phyloP scores from a whole-genome alignment of 37 sponge, comb jelly and placozoan species.

The Mnemiopsis leidyi region DNA sequence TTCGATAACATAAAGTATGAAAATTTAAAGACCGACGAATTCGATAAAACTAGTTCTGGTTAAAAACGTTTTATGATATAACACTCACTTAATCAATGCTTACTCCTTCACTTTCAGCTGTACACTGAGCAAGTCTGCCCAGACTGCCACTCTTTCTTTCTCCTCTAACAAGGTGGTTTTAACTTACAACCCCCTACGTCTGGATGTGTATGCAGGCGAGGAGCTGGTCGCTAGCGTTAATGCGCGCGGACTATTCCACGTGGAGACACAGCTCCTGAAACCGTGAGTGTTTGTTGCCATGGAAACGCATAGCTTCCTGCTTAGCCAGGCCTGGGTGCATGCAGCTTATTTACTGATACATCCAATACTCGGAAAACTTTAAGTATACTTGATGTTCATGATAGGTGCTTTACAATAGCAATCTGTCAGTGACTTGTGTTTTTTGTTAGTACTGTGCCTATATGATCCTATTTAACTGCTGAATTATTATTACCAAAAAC shows the following conservation, averaged over 20 bases:
- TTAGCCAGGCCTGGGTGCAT: too few species aligned
- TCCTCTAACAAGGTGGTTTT: not conserved
- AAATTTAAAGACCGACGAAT: too few species aligned
- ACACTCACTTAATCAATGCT: too few species aligned
- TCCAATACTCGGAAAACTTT: too few species aligned
- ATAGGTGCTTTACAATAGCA: not conserved
- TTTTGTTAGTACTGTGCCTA: not conserved
- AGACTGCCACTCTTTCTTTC: not conserved
- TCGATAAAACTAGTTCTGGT: too few species aligned
- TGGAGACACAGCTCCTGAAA: constrained; percentile 36
- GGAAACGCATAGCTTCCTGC: too few species aligned
- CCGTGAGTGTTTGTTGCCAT: too few species aligned
- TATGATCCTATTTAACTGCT: too few species aligned
- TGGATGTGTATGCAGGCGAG: not conserved
- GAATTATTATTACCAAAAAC: too few species aligned
- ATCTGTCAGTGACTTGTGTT: not conserved
- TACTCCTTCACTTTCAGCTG: not conserved
- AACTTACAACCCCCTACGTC: constrained; percentile 8
- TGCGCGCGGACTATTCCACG: not conserved
- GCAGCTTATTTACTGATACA: too few species aligned
- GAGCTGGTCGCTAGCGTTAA: not conserved
- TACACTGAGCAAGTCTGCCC: not conserved
- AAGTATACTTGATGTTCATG: not conserved
- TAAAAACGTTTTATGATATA: too few species aligned
- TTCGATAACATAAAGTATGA: too few species aligned